These are phyloP conservation scores for Rallus limicola DNA, from an alignment of 2,113 vertebrate species.

Conservation along the genomic window DNA sequence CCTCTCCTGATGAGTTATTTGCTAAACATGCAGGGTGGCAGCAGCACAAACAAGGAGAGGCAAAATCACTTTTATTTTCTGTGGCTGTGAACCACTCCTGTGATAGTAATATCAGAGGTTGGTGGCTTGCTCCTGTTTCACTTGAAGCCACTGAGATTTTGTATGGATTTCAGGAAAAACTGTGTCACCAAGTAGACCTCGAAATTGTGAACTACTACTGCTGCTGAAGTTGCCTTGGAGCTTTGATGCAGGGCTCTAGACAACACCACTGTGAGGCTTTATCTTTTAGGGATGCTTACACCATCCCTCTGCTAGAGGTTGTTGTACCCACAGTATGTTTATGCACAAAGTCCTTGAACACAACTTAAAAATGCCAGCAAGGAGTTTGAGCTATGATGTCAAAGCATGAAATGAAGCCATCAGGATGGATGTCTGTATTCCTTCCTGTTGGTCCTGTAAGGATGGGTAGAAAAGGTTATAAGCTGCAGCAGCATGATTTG, in stretches of 20 bases:
- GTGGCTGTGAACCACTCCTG: neutral
- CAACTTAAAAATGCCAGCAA: neutral
- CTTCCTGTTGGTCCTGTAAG: neutral
- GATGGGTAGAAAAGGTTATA: neutral
- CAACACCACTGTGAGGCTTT: neutral
- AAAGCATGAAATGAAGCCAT: neutral
- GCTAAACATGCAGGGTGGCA: neutral
- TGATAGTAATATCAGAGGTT: neutral
- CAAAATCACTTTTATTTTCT: neutral
- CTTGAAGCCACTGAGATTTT: neutral
- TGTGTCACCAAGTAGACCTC: neutral
- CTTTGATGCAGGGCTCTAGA: neutral
- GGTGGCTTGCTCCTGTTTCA: neutral
- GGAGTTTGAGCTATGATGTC: neutral
- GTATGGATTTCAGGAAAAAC: neutral
- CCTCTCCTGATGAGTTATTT: neutral
- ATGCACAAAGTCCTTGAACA: neutral
- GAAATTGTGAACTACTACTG: neutral
- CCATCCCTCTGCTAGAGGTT: neutral
- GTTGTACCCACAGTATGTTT: accelerated
- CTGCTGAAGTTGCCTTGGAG: neutral
- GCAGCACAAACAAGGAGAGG: neutral
- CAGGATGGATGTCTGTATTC: neutral
- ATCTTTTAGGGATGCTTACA: neutral
- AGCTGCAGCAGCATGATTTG: neutral